Conservation (phyloP, 2,113 vertebrate genomes). For the Dicentrarchus labrax region DNA sequence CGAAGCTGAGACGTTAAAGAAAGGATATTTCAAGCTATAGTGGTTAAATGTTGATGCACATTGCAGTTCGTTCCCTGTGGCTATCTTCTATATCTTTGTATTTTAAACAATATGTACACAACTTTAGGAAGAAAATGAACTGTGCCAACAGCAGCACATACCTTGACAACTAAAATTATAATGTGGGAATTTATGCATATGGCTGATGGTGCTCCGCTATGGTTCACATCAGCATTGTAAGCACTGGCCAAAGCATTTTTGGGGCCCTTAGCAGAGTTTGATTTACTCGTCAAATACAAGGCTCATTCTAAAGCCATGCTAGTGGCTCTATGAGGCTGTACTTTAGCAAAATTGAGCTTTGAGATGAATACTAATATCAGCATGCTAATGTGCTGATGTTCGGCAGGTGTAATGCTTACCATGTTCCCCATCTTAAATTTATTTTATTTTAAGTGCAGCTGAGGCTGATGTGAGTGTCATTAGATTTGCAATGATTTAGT, state of each 20-base stretch:
- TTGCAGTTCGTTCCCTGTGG: neutral
- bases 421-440: neutral
- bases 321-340: too few species aligned
- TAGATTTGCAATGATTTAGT: too few species aligned
- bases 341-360: too few species aligned
- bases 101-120: constrained; percentile 10
- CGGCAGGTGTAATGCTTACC: too few species aligned
- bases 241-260: neutral
- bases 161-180: neutral
- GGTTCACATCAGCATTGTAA: neutral
- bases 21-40: neutral
- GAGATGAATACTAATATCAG: neutral
- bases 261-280: neutral
- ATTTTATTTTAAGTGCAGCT: too few species aligned
- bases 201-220: neutral
- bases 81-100: neutral
- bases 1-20: neutral
- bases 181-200: neutral
- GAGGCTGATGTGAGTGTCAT: too few species aligned
- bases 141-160: neutral
- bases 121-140: neutral
- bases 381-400: neutral
- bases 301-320: neutral
- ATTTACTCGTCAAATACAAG: neutral
- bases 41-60: neutral